Percentiles rank a stretch among this genome's conserved stretches.
Conservation (phyloP, 2,888 invertebrate genomes). For the Trichopria drosophilae region DNA sequence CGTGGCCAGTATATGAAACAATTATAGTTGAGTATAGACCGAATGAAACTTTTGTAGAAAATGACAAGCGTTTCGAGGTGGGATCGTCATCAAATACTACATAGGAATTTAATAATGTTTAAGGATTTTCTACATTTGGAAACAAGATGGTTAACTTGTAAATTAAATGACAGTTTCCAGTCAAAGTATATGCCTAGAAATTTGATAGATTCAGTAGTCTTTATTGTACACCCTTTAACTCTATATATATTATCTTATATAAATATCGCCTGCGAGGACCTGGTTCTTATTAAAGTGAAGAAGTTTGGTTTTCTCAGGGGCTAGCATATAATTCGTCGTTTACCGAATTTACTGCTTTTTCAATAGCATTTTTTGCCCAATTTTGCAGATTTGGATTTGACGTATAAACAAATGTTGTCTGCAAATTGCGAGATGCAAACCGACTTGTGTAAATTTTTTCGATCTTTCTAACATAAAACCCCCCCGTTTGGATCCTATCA, state of each 20-base stretch:
- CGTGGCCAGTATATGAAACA: background rate
- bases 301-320: background rate
- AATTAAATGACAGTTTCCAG: background rate
- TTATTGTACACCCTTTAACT: background rate
- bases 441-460: background rate
- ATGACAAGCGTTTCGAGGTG: conserved; percentile 4
- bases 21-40: conserved; percentile 3
- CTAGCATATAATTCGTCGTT: background rate
- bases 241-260: too few relatives aligned
- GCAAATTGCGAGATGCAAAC: conserved; percentile 11
- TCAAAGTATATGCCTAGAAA: conserved; percentile 7
- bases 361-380: too few relatives aligned
- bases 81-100: too few relatives aligned
- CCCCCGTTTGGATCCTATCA: too few relatives aligned
- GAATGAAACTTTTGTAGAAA: conserved; percentile 6
- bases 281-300: background rate
- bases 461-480: conserved; percentile 1
- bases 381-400: conserved; percentile 2
- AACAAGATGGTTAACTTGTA: background rate
- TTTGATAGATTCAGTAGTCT: background rate
- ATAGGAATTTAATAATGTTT: conserved; percentile 9
- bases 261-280: background rate
- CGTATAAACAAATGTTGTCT: conserved; percentile 10
- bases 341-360: conserved; percentile 1
- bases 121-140: conserved; percentile 2